phyloP scores from a whole-genome alignment of 1,140 invertebrate species.

The Penaeus japonicus region DNA sequence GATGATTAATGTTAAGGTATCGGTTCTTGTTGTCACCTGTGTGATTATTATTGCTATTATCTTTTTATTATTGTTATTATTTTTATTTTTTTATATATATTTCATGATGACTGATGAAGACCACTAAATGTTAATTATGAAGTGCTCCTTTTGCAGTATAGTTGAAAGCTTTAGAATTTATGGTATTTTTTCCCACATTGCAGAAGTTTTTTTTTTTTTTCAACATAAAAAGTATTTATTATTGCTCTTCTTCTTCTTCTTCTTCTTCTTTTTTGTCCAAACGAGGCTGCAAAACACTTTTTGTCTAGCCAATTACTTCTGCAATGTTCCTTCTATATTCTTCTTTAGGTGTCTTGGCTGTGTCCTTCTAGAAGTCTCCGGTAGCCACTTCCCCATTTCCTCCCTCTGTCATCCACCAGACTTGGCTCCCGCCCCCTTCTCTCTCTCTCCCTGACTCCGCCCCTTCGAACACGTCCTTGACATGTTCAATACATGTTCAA shows the following conservation, averaged over 20 bases:
- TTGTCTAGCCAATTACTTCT: background rate
- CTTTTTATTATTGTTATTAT: no score
- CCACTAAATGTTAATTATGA: background rate
- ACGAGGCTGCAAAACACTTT: background rate
- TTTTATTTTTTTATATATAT: no score
- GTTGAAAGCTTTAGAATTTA: slow-evolving; percentile 3
- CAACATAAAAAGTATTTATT: no score
- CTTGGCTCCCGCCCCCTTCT: background rate
- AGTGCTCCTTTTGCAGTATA: background rate
- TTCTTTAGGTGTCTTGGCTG: slow-evolving; percentile 40
- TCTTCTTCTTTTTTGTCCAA: background rate
- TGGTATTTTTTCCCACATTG: slow-evolving; percentile 2
- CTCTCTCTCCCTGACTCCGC: background rate
- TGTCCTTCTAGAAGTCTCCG: slow-evolving; percentile 1
- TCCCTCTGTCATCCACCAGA: background rate
- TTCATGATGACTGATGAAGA: no score
- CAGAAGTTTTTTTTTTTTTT: background rate
- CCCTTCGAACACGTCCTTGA: background rate
- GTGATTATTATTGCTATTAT: no score
- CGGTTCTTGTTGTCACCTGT: no score
- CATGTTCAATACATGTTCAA: no score
- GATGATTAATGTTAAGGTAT: no score
- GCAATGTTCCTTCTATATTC: background rate
- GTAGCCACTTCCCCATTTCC: background rate
- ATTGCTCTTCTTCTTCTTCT: no score